These are phyloP conservation scores for Gobiocypris rarus DNA, from an alignment of 2,113 vertebrate species.

Conservation along the genomic window DNA sequence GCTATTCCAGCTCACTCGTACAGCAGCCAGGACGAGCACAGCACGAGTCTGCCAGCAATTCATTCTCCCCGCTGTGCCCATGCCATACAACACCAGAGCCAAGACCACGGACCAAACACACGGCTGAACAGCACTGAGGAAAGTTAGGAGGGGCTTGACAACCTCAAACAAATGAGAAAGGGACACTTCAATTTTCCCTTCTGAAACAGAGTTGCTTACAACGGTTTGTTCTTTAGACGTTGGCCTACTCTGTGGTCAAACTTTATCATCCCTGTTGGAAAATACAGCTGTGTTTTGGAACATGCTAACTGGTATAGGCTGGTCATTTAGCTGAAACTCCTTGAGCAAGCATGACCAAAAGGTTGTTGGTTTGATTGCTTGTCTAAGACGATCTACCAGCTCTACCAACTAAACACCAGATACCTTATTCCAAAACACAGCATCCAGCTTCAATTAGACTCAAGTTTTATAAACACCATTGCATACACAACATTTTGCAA, in stretches of 20 bases:
- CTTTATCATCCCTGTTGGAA: neutral
- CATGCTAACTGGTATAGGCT: neutral
- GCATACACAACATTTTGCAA: neutral
- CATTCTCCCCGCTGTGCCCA: neutral
- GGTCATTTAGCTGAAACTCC: neutral
- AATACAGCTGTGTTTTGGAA: constrained; percentile 6
- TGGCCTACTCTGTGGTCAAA: neutral
- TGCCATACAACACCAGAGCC: constrained; percentile 27
- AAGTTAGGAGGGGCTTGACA: constrained; percentile 13
- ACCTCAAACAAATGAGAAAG: constrained; percentile 3
- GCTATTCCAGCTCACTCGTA: constrained; percentile 4
- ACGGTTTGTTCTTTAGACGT: neutral
- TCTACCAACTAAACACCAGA: neutral
- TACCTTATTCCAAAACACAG: neutral
- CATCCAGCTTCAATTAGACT: neutral
- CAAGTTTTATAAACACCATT: neutral
- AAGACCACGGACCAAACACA: constrained; percentile 4
- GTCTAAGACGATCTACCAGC: neutral
- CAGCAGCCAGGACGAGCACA: constrained; percentile 28
- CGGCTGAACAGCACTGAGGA: neutral
- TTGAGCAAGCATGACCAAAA: neutral
- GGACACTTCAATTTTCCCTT: neutral
- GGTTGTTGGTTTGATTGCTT: neutral
- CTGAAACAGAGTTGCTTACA: neutral
- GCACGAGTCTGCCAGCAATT: constrained; percentile 29